These are phyloP conservation scores for Sminthurinus aureus DNA, from an alignment of 2,888 invertebrate genomes.

Conservation along the genomic window DNA sequence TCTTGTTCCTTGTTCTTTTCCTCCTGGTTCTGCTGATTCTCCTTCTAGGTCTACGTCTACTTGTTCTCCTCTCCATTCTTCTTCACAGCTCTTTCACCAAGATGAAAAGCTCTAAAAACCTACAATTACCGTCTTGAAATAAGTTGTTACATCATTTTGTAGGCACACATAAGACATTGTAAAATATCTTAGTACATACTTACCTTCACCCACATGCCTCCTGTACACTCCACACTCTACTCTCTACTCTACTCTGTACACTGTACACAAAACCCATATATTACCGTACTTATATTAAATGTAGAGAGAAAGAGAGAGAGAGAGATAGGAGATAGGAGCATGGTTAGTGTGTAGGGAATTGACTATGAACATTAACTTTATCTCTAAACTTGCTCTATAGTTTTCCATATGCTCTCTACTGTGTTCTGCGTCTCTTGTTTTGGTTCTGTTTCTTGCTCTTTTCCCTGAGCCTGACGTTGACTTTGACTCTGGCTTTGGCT, in stretches of 20 bases:
- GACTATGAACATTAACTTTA: background rate
- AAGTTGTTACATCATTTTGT: constrained; percentile 44
- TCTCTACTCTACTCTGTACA: background rate
- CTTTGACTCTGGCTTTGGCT: too few relatives aligned
- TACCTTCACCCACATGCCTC: background rate
- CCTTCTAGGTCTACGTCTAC: background rate
- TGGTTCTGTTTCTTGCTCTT: too few relatives aligned
- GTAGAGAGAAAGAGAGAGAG: too few relatives aligned
- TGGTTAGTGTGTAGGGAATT: background rate
- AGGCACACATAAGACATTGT: constrained; percentile 22
- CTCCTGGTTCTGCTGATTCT: too few relatives aligned
- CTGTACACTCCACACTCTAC: background rate
- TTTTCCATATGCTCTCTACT: too few relatives aligned
- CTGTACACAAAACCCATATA: background rate
- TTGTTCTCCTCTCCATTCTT: background rate
- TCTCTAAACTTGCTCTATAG: background rate
- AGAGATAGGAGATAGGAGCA: background rate
- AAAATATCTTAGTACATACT: background rate
- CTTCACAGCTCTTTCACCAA: background rate
- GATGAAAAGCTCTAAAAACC: constrained; percentile 28
- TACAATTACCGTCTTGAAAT: constrained; percentile 39
- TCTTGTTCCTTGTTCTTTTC: too few relatives aligned
- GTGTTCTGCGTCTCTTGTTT: too few relatives aligned
- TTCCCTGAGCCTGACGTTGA: too few relatives aligned
- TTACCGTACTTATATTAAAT: background rate